phyloP scores from a whole-genome alignment of 2,113 vertebrate genomes.

The Poeciliopsis turrubarensis region DNA sequence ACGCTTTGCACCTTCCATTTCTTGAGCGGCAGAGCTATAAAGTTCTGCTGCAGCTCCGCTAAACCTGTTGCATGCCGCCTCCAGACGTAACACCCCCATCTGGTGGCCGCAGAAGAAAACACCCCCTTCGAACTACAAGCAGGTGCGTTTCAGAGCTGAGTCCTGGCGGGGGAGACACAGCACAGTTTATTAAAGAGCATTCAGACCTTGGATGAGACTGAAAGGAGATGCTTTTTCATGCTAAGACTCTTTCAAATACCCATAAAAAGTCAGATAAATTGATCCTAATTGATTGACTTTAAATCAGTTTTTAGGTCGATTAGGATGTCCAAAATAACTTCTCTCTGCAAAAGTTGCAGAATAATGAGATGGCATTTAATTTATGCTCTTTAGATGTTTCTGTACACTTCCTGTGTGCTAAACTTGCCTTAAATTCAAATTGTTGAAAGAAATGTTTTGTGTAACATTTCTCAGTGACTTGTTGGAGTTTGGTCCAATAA shows the following conservation, averaged over 20 bases:
- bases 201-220: not conserved
- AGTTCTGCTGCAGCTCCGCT: not conserved
- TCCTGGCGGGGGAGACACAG: constrained; percentile 51
- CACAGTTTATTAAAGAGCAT: not conserved
- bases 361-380: too few species aligned
- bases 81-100: constrained; percentile 39
- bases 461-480: too few species aligned
- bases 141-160: fast-evolving
- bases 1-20: not conserved
- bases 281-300: too few species aligned
- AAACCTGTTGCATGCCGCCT: constrained; percentile 49
- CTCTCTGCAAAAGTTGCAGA: too few species aligned
- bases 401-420: too few species aligned
- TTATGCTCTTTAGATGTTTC: too few species aligned
- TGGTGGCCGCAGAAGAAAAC: not conserved
- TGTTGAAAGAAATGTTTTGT: too few species aligned
- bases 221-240: not conserved
- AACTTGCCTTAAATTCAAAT: too few species aligned
- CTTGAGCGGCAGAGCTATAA: not conserved
- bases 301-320: too few species aligned
- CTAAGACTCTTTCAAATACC: not conserved
- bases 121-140: not conserved
- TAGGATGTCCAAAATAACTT: too few species aligned
- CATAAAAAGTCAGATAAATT: too few species aligned
- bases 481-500: too few species aligned